These are phyloP conservation scores for Pollachius pollachius DNA, from an alignment of 2,113 vertebrate genomes.

Conservation along the genomic window DNA sequence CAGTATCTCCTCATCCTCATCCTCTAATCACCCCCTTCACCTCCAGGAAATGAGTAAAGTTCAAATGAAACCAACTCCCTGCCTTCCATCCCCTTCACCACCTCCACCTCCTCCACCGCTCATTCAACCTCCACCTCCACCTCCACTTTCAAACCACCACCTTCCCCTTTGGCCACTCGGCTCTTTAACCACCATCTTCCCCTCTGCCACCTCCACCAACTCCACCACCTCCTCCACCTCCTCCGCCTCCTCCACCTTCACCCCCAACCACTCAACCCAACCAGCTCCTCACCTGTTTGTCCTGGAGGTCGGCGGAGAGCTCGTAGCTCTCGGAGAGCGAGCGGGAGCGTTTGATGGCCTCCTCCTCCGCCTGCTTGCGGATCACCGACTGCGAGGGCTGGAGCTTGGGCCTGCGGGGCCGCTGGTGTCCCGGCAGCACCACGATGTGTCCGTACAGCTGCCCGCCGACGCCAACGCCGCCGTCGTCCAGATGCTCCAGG, in stretches of 20 bases:
- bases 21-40: conserved; percentile 98
- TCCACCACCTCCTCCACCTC: no score
- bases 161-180: no score
- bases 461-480: conserved; percentile 20
- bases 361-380: conserved; percentile 95
- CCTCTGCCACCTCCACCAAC: no score
- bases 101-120: conserved; percentile 75
- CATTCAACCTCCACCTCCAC: conserved; percentile 86
- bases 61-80: not conserved
- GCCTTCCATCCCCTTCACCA: not conserved
- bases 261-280: no score
- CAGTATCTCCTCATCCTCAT: conserved; percentile 82
- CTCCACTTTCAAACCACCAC: no score
- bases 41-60: conserved; percentile 53
- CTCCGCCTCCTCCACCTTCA: no score
- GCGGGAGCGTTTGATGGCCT: conserved; percentile 94
- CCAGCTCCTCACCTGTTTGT: conserved; percentile 85
- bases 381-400: conserved; percentile 95
- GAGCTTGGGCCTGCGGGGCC: conserved; percentile 78
- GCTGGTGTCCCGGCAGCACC: conserved; percentile 77
- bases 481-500: conserved; percentile 72
- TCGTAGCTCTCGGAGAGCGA: conserved; percentile 99
- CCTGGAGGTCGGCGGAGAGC: conserved; percentile 96
- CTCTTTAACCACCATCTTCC: no score
- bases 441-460: conserved; percentile 81